Conservation (phyloP, 2,797 vertebrate species). For the Harpagifer antarcticus region DNA sequence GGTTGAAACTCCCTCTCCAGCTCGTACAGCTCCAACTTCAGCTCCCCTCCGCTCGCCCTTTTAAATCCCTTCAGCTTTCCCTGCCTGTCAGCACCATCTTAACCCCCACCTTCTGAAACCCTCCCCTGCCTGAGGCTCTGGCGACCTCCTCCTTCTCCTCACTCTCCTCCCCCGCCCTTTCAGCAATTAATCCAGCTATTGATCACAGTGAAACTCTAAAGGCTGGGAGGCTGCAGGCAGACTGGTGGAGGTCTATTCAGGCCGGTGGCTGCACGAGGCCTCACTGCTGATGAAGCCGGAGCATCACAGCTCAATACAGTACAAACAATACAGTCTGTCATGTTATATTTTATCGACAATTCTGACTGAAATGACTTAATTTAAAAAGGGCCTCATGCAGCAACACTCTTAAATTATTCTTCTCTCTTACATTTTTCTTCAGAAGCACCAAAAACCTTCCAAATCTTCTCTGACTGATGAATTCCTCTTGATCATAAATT, state of each 20-base stretch:
- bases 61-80: slow-evolving; percentile 84
- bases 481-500: too few relatives aligned
- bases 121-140: slow-evolving; percentile 79
- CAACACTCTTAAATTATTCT: too few relatives aligned
- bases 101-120: slow-evolving; percentile 77
- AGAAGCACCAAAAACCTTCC: too few relatives aligned
- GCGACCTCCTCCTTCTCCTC: slow-evolving; percentile 54
- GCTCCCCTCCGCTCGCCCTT: slow-evolving; percentile 72
- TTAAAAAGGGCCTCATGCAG: not conserved
- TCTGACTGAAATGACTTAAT: not conserved
- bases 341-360: not conserved
- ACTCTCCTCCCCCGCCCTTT: slow-evolving; percentile 62
- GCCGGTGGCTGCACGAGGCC: slow-evolving; percentile 40
- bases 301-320: slow-evolving; percentile 5
- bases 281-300: slow-evolving; percentile 26
- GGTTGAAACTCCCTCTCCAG: slow-evolving; percentile 63
- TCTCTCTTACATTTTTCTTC: too few relatives aligned
- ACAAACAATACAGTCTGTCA: not conserved
- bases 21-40: slow-evolving; percentile 63
- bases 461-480: too few relatives aligned
- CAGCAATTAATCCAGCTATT: slow-evolving; percentile 88
- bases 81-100: slow-evolving; percentile 84
- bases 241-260: slow-evolving; percentile 60
- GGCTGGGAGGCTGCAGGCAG: slow-evolving; percentile 65
- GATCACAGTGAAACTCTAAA: slow-evolving; percentile 80